Evolutionary conservation across 2,797 vertebrate genomes (phyloP), one percentile per base, ranked within the genome.

Genomic region (Dendrocincla tyrannina): DNA sequence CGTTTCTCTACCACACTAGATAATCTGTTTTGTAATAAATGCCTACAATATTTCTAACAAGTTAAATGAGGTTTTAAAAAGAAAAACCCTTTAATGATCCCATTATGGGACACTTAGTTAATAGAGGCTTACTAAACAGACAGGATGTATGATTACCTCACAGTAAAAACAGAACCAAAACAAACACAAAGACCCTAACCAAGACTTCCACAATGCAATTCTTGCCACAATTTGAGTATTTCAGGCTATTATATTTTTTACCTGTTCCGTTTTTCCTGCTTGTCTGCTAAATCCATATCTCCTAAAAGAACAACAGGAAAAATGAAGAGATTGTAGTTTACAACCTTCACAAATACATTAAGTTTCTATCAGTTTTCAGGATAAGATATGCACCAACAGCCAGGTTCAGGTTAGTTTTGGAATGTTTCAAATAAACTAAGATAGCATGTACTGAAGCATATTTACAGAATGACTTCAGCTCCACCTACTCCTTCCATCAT

Each of bases 231-330:
- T 20, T n/a, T 33, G 6, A 77, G 3, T 20, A 63, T 44, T 85
- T 80, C 52, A 52, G 85, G 70, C 56, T 4, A 59, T 2, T 37
- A 1, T 33, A 23, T 52, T 81, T 88, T 97, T 97, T 97, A 99
- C 99, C 98, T 98, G 97, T 76, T 98, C 98, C 55, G 98, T 95
- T 98, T 98, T 98, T 77, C 97, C 97, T 70, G 91, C 35, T 97
- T 98, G 98, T 93, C 98, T 99, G 97, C 98, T 99, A 97, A 99
- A 98, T 92, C 99, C 99, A 0, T 99, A 99, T 73, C 98, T 98
- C 97, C 99, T 99, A 91, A 19, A 97, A 94, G 88, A 91, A 75
- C 8, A 95, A 95, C 1, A 73, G 17, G 7, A 77, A 79, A 77
- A 22, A 76, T 7, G 7, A 84, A 88, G 32, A 47, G 25, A 64